Percentiles rank a stretch among this genome's conserved stretches.
phyloP scores from a whole-genome alignment of 2,113 vertebrate species.

The Anhinga anhinga region DNA sequence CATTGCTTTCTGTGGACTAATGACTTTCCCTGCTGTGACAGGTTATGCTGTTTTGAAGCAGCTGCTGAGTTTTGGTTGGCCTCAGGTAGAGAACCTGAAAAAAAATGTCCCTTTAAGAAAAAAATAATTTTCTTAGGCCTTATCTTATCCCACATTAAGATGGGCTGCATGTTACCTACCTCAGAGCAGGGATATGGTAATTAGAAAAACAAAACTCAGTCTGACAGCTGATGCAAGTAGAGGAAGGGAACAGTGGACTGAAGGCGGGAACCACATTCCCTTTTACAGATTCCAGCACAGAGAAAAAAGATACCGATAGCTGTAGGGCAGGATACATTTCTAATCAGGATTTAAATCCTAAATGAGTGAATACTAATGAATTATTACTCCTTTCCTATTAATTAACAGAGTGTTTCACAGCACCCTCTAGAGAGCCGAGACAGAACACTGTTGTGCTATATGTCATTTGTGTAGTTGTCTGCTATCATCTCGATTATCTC shows the following conservation, averaged over 20 bases:
- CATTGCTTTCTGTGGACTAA: background rate
- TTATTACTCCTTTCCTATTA: constrained; percentile 16
- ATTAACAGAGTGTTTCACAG: constrained; percentile 19
- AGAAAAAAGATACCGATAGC: background rate
- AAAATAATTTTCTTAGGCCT: background rate
- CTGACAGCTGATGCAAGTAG: background rate
- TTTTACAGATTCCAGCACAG: background rate
- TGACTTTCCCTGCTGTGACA: background rate
- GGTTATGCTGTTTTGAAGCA: background rate
- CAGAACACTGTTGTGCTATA: background rate
- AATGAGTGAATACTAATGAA: constrained; percentile 35
- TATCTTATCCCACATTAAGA: background rate
- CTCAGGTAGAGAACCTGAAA: background rate
- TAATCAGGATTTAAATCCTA: constrained; percentile 11
- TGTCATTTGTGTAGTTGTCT: background rate
- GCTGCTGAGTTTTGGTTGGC: background rate
- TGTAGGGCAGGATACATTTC: constrained; percentile 12
- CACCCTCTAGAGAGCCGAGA: background rate
- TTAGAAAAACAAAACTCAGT: background rate
- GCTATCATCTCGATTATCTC: background rate
- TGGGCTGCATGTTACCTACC: background rate
- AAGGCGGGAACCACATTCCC: background rate
- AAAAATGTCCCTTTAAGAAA: background rate
- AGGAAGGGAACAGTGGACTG: background rate
- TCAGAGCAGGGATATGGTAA: background rate